Conservation (phyloP, 2,113 vertebrate species). For the Brachirus orientalis region DNA sequence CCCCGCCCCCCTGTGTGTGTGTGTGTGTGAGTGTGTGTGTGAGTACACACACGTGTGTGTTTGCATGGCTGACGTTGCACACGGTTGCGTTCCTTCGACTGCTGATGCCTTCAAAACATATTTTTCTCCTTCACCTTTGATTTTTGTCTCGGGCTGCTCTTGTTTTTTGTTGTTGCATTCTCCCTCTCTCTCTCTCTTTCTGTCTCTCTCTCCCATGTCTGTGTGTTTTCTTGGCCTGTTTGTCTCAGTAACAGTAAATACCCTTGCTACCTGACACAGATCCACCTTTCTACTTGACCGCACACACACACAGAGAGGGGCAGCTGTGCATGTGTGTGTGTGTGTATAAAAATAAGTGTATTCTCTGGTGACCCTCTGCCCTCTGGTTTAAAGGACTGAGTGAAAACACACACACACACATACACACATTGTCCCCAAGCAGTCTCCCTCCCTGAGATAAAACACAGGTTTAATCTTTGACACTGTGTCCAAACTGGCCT, state of each 20-base stretch:
- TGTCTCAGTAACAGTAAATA: constrained; percentile 80
- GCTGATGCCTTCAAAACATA: constrained; percentile 32
- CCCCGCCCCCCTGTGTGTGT: constrained; percentile 1
- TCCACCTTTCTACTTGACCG: constrained; percentile 80
- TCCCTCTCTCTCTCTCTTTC: not conserved
- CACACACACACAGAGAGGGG: constrained; percentile 61
- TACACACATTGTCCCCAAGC: constrained; percentile 40
- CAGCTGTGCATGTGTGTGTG: constrained; percentile 39
- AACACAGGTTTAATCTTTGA: constrained; percentile 83
- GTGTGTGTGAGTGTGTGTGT: constrained; percentile 4
- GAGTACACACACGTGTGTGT: no score
- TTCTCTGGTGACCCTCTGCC: constrained; percentile 74
- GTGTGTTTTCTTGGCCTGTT: constrained; percentile 66
- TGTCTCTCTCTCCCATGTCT: constrained; percentile 47
- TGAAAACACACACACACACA: constrained; percentile 25
- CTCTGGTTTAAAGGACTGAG: constrained; percentile 68
- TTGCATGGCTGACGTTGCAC: constrained; percentile 25
- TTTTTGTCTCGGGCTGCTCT: not conserved
- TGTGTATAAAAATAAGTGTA: constrained; percentile 44
- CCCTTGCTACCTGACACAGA: constrained; percentile 78
- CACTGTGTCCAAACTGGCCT: constrained; percentile 86
- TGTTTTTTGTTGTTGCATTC: not conserved
- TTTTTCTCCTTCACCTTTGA: constrained; percentile 28
- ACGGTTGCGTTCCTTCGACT: constrained; percentile 49
- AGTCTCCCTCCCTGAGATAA: constrained; percentile 65